phyloP scores from a whole-genome alignment of 2,888 invertebrate species.

The Helicoverpa assulta region DNA sequence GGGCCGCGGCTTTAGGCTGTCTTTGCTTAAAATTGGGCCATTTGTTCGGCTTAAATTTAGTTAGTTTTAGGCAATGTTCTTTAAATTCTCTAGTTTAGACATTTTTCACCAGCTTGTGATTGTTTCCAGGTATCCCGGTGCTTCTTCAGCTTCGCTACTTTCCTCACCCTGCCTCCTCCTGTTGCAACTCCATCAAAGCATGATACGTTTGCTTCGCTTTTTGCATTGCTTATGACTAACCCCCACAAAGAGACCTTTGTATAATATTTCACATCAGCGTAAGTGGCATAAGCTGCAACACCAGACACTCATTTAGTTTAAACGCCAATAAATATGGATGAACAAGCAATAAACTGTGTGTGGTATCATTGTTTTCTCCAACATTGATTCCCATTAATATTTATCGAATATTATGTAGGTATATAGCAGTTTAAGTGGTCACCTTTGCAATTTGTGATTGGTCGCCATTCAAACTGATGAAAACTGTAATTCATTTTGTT shows the following conservation, averaged over 20 bases:
- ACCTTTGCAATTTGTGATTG: constrained; percentile 34
- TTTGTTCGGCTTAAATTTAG: not conserved
- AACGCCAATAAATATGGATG: constrained; percentile 66
- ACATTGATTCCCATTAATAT: constrained; percentile 63
- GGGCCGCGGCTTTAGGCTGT: too few species aligned
- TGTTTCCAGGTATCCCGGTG: constrained; percentile 21
- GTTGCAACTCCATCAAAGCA: constrained; percentile 2
- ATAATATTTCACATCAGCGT: constrained; percentile 29
- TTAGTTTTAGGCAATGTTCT: not conserved
- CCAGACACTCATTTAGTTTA: constrained; percentile 30
- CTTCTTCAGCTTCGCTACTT: constrained; percentile 1
- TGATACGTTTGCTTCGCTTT: not conserved
- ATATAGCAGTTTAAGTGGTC: constrained; percentile 48
- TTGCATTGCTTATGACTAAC: constrained; percentile 10
- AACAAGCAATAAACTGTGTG: constrained; percentile 55
- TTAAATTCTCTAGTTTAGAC: not conserved
- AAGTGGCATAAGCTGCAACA: constrained; percentile 26
- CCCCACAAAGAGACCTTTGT: constrained; percentile 12
- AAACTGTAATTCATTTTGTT: constrained; percentile 29
- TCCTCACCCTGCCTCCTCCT: constrained; percentile 11
- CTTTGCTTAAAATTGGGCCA: not conserved
- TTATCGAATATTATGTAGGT: constrained; percentile 62
- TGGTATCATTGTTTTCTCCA: constrained; percentile 64
- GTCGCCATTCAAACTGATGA: constrained; percentile 24
- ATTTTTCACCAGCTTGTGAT: constrained; percentile 11